These are phyloP conservation scores for Carapus acus DNA, from an alignment of 2,797 vertebrate species.

Conservation along the genomic window DNA sequence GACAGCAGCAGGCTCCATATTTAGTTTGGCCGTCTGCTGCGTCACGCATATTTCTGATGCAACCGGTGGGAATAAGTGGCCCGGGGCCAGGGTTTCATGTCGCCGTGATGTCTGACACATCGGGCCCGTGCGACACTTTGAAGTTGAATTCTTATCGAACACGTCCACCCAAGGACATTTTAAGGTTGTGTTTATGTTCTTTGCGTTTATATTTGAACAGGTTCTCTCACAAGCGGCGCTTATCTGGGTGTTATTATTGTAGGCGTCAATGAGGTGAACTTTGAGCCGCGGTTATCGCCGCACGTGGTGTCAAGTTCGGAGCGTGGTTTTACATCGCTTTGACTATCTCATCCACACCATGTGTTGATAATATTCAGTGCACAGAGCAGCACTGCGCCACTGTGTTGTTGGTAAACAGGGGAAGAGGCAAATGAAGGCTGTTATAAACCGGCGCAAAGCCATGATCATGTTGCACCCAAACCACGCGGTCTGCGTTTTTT, in stretches of 20 bases:
- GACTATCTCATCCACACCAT: slow-evolving; percentile 14
- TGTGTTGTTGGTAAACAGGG: slow-evolving; percentile 6
- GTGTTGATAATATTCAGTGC: slow-evolving; percentile 10
- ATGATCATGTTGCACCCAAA: slow-evolving; percentile 4
- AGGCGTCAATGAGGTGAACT: slow-evolving; percentile 31
- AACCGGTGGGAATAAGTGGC: slow-evolving; percentile 43
- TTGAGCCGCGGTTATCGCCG: slow-evolving; percentile 23
- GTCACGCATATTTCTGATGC: slow-evolving; percentile 65
- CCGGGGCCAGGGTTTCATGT: slow-evolving; percentile 18
- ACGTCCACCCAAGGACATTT: not conserved
- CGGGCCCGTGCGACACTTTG: not conserved
- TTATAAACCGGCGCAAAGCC: slow-evolving; percentile 14
- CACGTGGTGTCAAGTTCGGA: slow-evolving; percentile 17
- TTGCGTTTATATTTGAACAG: slow-evolving; percentile 14
- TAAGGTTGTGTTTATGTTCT: slow-evolving; percentile 7
- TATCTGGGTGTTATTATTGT: slow-evolving; percentile 24
- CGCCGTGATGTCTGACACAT: not conserved
- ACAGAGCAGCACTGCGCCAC: slow-evolving; percentile 1
- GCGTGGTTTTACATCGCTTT: slow-evolving; percentile 14
- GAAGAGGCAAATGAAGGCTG: not conserved
- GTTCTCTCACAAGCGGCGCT: no score
- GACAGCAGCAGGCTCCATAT: slow-evolving; percentile 61
- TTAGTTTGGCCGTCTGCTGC: slow-evolving; percentile 55
- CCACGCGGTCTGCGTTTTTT: slow-evolving; percentile 12
- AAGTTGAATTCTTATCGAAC: slow-evolving; percentile 28